These are phyloP conservation scores for Leptodactylus fallax DNA, from an alignment of 2,797 vertebrate genomes.

Conservation along the genomic window DNA sequence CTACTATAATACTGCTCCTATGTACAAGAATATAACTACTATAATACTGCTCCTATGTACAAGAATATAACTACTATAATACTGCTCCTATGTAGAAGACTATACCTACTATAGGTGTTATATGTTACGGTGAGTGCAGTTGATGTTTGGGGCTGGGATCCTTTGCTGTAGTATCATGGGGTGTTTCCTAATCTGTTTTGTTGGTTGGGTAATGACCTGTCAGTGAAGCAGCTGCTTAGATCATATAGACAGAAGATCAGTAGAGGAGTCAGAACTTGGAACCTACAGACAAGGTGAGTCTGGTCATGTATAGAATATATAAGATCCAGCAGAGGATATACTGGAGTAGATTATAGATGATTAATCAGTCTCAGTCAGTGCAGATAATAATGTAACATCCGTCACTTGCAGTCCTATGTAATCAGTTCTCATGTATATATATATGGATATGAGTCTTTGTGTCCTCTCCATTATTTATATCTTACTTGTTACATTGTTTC, in stretches of 20 bases:
- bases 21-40: too few relatives aligned
- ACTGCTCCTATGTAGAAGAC: not conserved
- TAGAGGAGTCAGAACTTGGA: too few relatives aligned
- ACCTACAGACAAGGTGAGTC: not conserved
- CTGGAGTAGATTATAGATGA: too few relatives aligned
- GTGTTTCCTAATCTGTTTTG: constrained; percentile 18
- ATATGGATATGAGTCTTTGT: too few relatives aligned
- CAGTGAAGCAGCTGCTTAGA: not conserved
- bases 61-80: not conserved
- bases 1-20: too few relatives aligned
- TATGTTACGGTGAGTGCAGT: not conserved
- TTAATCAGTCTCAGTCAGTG: not conserved
- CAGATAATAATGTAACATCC: not conserved
- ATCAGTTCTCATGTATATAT: too few relatives aligned
- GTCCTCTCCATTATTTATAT: too few relatives aligned
- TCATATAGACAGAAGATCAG: not conserved
- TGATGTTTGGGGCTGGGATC: not conserved
- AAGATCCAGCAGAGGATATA: too few relatives aligned
- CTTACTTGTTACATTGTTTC: too few relatives aligned
- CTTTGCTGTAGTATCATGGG: not conserved
- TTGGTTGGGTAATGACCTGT: constrained; percentile 15
- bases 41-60: too few relatives aligned
- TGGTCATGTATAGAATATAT: too few relatives aligned
- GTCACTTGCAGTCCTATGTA: not conserved
- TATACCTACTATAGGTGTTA: not conserved